Evolutionary conservation across 2,113 vertebrate species (phyloP).

Genomic region (Chlorodrepanis virens): DNA sequence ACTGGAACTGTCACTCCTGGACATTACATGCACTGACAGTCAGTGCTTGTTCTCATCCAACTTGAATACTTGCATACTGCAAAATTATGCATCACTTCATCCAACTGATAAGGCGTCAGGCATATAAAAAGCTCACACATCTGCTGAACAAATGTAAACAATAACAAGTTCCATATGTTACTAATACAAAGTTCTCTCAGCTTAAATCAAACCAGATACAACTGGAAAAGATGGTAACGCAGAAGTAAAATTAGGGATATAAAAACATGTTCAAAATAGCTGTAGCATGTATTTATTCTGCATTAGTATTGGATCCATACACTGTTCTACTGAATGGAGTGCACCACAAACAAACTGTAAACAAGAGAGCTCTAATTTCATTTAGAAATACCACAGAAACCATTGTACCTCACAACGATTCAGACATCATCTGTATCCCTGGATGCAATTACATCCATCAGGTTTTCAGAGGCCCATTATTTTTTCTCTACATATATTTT

Average conservation of each 20-base stretch:
- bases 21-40: background rate
- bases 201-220: background rate
- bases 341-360: background rate
- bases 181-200: background rate
- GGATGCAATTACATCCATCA: background rate
- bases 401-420: background rate
- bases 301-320: background rate
- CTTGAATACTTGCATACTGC: background rate
- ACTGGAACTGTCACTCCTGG: background rate
- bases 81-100: background rate
- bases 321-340: background rate
- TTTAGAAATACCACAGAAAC: constrained; percentile 47
- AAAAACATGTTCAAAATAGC: background rate
- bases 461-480: background rate
- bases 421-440: background rate
- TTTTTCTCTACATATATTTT: background rate
- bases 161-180: background rate
- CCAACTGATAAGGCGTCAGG: background rate
- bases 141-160: background rate
- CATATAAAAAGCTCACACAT: background rate
- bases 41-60: background rate
- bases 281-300: background rate
- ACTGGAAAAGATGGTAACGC: background rate
- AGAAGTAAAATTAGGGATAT: background rate
- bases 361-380: background rate